Evolutionary conservation across 2,113 vertebrate species (phyloP), one percentile per base, ranked within the genome.

Genomic region (Chaenogobius annularis): DNA sequence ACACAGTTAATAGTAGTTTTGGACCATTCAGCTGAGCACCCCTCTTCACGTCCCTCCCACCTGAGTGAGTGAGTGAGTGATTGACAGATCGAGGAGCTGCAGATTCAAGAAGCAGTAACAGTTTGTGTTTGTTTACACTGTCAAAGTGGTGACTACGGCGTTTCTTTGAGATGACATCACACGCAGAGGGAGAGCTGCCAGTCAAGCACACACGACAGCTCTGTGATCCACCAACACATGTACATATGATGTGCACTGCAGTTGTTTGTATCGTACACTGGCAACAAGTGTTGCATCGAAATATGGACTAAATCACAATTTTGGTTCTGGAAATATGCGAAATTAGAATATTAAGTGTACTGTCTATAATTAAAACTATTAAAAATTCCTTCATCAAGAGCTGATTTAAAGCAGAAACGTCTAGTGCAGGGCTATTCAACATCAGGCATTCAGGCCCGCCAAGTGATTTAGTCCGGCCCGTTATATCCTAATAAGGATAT

Each of bases 81-180:
- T 7, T 61, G 58, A 35, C 58, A 61, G 26, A 26, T 31, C 4
- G 23, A 31, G 23, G 7, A 15, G 26, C 26, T 8, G 50, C 50
- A 54, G 50, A 54, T 61, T 61, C 15, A 31, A 35, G 58, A 31
- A 17, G 26, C 26, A 17, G 26, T 17, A 61, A 26, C 13, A 15
- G 58, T 31, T 35, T 31, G 56, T 61, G 58, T 61, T 61, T 35
- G 58, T 59, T 59, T 59, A 15, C 56, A 31, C 20, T 23, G 56
- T 59, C 4, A 23, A 31, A 59, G 23, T 8, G 58, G 58, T 61
- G 58, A 31, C 58, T 54, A 54, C 26, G 35, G 56, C 6, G 7
- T 17, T 5, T 15, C 58, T 35, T 31, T 59, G 56, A 59, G 56
- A 59, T 59, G 19, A 55, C 52, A 55, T 55, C 52, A 55, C 10